phyloP scores from a whole-genome alignment of 2,888 invertebrate genomes.

The Heliconius aoede region DNA sequence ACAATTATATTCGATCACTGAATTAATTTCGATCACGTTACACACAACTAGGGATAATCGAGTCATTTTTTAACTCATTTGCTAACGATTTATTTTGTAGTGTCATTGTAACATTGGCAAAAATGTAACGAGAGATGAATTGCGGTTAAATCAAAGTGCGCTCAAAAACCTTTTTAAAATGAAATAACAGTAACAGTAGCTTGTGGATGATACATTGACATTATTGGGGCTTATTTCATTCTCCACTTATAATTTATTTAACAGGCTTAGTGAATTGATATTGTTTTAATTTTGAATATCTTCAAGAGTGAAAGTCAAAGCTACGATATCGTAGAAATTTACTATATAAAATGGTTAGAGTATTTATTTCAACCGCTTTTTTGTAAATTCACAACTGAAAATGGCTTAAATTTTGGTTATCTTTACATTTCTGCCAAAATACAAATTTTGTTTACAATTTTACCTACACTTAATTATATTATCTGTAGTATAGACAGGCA shows the following conservation, averaged over 20 bases:
- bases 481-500: slow-evolving; percentile 22
- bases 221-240: not conserved
- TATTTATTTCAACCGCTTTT: too few species aligned
- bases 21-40: slow-evolving; percentile 69
- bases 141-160: not conserved
- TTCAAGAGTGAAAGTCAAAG: not conserved
- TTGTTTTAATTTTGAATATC: too few species aligned
- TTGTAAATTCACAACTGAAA: not conserved
- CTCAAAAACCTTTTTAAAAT: not conserved
- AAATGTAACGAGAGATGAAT: slow-evolving; percentile 16
- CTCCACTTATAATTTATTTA: not conserved
- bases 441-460: not conserved
- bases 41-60: slow-evolving; percentile 70
- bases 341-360: too few species aligned
- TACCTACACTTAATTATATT: slow-evolving; percentile 1
- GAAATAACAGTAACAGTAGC: not conserved
- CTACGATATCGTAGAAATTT: too few species aligned
- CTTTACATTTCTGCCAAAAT: slow-evolving; percentile 6
- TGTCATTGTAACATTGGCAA: slow-evolving; percentile 24
- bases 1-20: slow-evolving; percentile 84
- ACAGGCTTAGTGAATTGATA: too few species aligned
- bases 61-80: slow-evolving; percentile 52
- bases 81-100: slow-evolving; percentile 42
- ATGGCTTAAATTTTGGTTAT: not conserved
- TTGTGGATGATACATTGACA: not conserved